A percentile compares a stretch with the other conserved stretches of the same genome.
These are phyloP conservation scores for Acanthosoma haemorrhoidale DNA, from an alignment of 2,888 invertebrate species.

Conservation along the genomic window DNA sequence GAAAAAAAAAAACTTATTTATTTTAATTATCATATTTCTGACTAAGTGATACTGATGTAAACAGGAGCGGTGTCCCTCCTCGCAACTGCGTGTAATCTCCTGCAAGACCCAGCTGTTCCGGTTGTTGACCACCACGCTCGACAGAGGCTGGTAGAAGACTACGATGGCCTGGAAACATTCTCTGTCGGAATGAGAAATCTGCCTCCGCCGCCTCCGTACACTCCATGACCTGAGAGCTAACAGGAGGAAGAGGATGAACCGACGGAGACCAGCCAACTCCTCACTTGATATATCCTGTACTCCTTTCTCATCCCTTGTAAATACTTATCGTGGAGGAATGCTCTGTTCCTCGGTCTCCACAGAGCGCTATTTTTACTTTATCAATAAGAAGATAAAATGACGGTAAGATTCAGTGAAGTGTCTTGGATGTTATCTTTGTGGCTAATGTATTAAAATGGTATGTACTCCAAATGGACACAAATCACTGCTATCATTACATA, in stretches of 20 bases:
- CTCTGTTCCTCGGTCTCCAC: too few relatives aligned
- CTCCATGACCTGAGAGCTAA: constrained; percentile 47
- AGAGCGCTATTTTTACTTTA: too few relatives aligned
- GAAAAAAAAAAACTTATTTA: too few relatives aligned
- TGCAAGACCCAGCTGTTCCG: constrained; percentile 47
- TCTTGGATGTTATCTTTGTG: too few relatives aligned
- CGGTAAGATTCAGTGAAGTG: too few relatives aligned
- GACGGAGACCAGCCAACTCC: not conserved
- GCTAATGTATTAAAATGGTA: too few relatives aligned
- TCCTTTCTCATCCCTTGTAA: not conserved
- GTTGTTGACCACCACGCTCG: constrained; percentile 49
- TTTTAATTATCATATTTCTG: too few relatives aligned
- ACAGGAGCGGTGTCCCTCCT: constrained; percentile 61
- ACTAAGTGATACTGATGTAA: too few relatives aligned
- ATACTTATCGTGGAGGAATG: too few relatives aligned
- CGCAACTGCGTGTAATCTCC: constrained; percentile 63
- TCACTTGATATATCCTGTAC: not conserved
- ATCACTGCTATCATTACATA: too few relatives aligned
- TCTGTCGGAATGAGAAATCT: constrained; percentile 42
- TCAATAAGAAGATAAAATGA: too few relatives aligned
- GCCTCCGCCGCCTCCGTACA: constrained; percentile 53
- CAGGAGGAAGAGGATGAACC: constrained; percentile 16
- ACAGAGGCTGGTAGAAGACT: constrained; percentile 57
- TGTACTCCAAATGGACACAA: too few relatives aligned
- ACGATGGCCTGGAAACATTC: constrained; percentile 58